Base-by-base conservation (phyloP, 1,140 invertebrate genomes). In the Ganaspis sp. region DNA sequence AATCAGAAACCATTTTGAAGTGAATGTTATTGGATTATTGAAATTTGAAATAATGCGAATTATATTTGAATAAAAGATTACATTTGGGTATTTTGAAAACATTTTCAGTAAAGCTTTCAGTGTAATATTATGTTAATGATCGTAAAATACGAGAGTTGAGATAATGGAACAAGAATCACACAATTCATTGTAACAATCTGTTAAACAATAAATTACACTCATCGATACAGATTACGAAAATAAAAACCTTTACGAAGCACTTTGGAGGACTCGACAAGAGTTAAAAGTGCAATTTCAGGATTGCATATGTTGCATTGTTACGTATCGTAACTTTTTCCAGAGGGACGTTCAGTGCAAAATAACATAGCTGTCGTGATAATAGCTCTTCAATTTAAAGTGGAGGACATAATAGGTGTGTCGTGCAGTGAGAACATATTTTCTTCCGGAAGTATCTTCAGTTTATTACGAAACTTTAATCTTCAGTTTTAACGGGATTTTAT, bases 391-490 rank as follows among this genome's bases (percentile, higher is more conserved):
- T 64, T 64, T 64, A 58, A 23, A 26, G 6, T 23, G 29, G 11
- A n/a, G 23, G 23, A 64, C 54, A 64, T 15, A 64, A 29, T 29
- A 64, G 23, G 21, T 15, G 21, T 64, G n/a, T 49, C 45, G 45
- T 49, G 45, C 45, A 49, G n/a, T 49, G 4, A 17, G 54, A 64
- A 64, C 9, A 64, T 64, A 64, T 23, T 64, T 64, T 64, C 23
- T 29, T 64, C 12, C 54, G 9, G 21, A 26, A 15, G 21, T 29
- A 64, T 6, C 1, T 6, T 64, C 2, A 64, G 23, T 64, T 64
- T 64, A 64, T 64, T 64, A 64, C 23, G 0, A 26, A 64, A 64
- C 23, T 15, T 26, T 29, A 15, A 64, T 26, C 21, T 64, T 23
- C 54, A 49, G 17, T 49, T 49, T 45, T n/a, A 15, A n/a, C 17